Percentiles rank a stretch among this genome's conserved stretches.
These are phyloP conservation scores for Apogon hyalosoma DNA, from an alignment of 2,797 vertebrate species.

Conservation along the genomic window DNA sequence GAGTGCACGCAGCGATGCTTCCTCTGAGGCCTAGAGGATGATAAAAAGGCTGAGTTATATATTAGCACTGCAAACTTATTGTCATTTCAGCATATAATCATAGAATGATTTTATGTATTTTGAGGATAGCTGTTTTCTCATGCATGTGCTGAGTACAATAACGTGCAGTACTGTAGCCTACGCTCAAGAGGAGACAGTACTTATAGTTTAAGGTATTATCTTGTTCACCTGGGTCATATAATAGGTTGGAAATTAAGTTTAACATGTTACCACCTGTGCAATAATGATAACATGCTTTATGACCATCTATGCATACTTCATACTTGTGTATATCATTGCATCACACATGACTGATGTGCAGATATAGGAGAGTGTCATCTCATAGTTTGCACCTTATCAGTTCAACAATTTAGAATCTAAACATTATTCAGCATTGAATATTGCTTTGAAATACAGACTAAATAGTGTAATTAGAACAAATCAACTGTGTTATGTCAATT, in stretches of 20 bases:
- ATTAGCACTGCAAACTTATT: background rate
- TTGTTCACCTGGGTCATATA: background rate
- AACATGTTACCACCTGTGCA: conserved; percentile 1
- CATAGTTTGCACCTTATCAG: too few species aligned
- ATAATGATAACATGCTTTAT: too few species aligned
- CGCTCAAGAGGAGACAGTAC: background rate
- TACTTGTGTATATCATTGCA: too few species aligned
- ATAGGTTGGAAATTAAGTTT: background rate
- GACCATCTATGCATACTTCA: too few species aligned
- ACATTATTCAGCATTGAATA: background rate
- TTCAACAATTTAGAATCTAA: too few species aligned
- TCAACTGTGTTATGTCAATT: background rate
- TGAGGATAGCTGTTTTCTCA: too few species aligned
- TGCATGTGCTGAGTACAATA: background rate
- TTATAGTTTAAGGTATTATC: background rate
- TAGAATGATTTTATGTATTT: too few species aligned
- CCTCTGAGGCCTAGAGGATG: conserved; percentile 90
- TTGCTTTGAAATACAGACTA: background rate
- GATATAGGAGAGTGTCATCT: too few species aligned
- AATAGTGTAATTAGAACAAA: background rate
- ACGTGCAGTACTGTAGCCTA: background rate
- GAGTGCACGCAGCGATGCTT: conserved; percentile 92
- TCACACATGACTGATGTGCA: too few species aligned
- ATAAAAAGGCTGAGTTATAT: conserved; percentile 3
- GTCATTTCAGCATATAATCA: too few species aligned